Percentiles rank a stretch among this genome's conserved stretches.
Evolutionary conservation across 2,113 vertebrate genomes (phyloP).

Genomic region (Ptilonorhynchus violaceus): DNA sequence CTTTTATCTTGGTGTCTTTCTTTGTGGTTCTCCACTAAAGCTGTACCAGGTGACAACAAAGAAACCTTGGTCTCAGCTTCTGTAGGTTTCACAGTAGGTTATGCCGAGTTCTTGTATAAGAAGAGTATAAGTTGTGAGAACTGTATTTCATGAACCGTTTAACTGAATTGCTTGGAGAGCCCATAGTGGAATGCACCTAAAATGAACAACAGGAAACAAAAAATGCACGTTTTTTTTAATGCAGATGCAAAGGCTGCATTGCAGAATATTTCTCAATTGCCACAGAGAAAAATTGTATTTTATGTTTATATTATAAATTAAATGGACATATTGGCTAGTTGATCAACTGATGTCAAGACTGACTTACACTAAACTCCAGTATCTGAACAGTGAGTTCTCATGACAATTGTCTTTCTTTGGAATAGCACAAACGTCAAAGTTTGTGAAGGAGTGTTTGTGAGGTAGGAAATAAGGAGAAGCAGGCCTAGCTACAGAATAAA

Average conservation of each 20-base stretch:
- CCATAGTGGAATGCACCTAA: not conserved
- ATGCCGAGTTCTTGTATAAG: not conserved
- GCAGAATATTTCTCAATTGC: not conserved
- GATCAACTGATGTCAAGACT: not conserved
- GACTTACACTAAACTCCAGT: not conserved
- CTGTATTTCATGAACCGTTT: not conserved
- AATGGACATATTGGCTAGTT: not conserved
- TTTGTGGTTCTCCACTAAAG: not conserved
- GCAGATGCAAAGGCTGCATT: not conserved
- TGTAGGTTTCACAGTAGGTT: not conserved
- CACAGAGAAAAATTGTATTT: not conserved
- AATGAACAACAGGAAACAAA: not conserved
- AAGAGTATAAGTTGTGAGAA: not conserved
- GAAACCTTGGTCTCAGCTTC: not conserved
- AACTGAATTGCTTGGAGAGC: not conserved
- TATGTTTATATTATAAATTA: not conserved
- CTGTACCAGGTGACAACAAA: constrained; percentile 11
- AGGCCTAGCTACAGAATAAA: not conserved
- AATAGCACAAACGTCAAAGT: not conserved
- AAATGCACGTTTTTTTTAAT: not conserved
- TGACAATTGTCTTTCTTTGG: not conserved
- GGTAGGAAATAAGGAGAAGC: not conserved
- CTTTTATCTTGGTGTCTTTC: not conserved
- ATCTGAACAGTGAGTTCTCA: not conserved
- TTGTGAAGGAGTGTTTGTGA: not conserved